Evolutionary conservation across 35 echinoderm and acorn worm genomes (phyloP).

Genomic region (Ptychodera flava): DNA sequence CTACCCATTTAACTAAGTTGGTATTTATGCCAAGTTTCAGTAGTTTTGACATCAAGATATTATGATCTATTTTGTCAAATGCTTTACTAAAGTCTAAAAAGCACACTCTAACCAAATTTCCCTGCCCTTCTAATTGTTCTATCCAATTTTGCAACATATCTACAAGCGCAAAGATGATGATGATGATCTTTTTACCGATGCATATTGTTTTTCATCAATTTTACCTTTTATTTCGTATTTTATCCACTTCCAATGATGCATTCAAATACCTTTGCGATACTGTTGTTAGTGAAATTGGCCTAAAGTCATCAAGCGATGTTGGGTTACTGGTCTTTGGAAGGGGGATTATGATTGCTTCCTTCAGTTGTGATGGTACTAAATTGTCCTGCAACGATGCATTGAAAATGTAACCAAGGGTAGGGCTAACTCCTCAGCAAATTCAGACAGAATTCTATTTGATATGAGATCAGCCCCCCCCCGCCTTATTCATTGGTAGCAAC

Average conservation of each 20-base stretch:
- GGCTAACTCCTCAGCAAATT: conserved; percentile 7
- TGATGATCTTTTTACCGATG: conserved; percentile 26
- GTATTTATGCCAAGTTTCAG: conserved; percentile 16
- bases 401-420: background rate
- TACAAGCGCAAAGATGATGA: conserved; percentile 6
- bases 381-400: too few species aligned
- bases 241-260: conserved; percentile 30
- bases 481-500: too few species aligned
- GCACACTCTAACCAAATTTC: background rate
- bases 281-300: conserved; percentile 31
- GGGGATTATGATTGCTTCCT: too few species aligned
- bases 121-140: background rate
- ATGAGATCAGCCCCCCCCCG: background rate
- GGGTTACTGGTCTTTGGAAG: conserved; percentile 27
- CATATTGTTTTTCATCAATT: conserved; percentile 31
- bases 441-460: conserved; percentile 14
- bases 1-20: conserved; percentile 22
- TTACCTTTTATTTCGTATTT: conserved; percentile 7
- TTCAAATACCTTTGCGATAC: conserved; percentile 35
- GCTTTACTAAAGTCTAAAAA: conserved; percentile 45
- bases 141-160: conserved; percentile 1
- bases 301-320: background rate
- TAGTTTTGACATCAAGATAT: conserved; percentile 10
- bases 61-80: conserved; percentile 33
- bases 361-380: too few species aligned